These are phyloP conservation scores for Cavia porcellus DNA, from an alignment of 2,113 vertebrate genomes.

Conservation along the genomic window DNA sequence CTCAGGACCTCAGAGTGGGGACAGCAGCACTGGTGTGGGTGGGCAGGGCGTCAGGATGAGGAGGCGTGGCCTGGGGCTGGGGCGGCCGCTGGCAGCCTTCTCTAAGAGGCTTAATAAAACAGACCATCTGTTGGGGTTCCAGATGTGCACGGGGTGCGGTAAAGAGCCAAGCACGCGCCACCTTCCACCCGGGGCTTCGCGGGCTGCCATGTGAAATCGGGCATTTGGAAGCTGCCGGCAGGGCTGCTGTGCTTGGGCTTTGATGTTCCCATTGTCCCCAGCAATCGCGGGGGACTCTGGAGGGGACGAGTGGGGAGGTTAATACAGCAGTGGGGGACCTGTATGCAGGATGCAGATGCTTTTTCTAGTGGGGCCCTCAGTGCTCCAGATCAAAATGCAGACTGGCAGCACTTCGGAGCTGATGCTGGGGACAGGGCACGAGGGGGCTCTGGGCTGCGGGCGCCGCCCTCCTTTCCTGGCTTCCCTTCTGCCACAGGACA, in stretches of 20 bases:
- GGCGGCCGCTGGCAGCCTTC: neutral
- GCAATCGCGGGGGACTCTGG: conserved; percentile 78
- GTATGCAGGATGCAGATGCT: conserved; percentile 58
- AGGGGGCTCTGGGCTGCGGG: accelerated
- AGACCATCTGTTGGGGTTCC: conserved; percentile 29
- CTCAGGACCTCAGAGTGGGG: neutral
- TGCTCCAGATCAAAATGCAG: neutral
- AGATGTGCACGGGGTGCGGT: neutral
- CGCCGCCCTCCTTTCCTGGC: accelerated
- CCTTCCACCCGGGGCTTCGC: neutral
- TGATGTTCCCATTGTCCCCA: conserved; percentile 85
- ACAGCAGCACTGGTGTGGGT: accelerated
- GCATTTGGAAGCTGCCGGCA: conserved; percentile 62
- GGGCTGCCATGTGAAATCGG: neutral
- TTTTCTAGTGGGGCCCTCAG: neutral
- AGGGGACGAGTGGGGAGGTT: conserved; percentile 72
- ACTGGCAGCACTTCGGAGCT: neutral
- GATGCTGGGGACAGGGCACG: accelerated
- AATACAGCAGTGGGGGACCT: conserved; percentile 53
- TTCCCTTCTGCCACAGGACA: accelerated
- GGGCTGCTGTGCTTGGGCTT: conserved; percentile 65
- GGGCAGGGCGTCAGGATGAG: neutral
- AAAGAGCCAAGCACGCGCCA: neutral
- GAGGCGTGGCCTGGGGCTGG: neutral
- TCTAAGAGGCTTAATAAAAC: neutral